Percentiles rank a stretch among this genome's conserved stretches.
These are phyloP conservation scores for Alethe diademata DNA, from an alignment of 2,113 vertebrate genomes.

Conservation along the genomic window DNA sequence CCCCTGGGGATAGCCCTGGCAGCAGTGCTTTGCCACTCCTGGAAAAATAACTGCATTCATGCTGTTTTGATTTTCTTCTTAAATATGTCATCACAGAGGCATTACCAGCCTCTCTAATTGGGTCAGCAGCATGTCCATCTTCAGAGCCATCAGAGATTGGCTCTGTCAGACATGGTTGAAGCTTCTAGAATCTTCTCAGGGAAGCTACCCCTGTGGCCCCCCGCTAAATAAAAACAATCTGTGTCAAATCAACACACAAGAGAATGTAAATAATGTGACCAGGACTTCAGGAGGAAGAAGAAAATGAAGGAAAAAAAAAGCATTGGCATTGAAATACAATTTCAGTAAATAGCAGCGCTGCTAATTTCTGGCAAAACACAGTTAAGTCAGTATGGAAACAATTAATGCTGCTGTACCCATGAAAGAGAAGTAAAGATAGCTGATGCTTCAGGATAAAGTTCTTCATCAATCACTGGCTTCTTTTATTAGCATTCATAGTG, in stretches of 20 bases:
- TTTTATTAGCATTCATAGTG: constrained; percentile 49
- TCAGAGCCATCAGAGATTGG: background rate
- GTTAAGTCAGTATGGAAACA: constrained; percentile 25
- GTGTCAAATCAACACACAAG: background rate
- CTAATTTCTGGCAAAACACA: constrained; percentile 37
- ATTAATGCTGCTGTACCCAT: constrained; percentile 16
- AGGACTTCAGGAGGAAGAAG: background rate
- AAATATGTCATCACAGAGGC: background rate
- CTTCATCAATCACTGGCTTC: constrained; percentile 50
- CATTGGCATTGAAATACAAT: background rate
- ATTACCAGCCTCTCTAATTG: background rate
- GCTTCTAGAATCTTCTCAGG: background rate
- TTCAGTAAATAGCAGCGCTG: background rate
- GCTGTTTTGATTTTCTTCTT: background rate
- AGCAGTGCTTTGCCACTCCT: accelerated
- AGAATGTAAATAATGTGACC: background rate
- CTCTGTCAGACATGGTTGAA: background rate
- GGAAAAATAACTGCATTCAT: accelerated
- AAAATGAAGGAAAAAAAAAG: background rate
- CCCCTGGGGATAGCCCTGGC: accelerated
- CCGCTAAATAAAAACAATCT: background rate
- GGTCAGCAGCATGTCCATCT: background rate
- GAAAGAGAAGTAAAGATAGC: constrained; percentile 38
- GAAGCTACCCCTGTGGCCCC: background rate
- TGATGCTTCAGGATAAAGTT: constrained; percentile 47